These are phyloP conservation scores for Sebastes vulpes DNA, from an alignment of 2,797 vertebrate species.

Conservation along the genomic window DNA sequence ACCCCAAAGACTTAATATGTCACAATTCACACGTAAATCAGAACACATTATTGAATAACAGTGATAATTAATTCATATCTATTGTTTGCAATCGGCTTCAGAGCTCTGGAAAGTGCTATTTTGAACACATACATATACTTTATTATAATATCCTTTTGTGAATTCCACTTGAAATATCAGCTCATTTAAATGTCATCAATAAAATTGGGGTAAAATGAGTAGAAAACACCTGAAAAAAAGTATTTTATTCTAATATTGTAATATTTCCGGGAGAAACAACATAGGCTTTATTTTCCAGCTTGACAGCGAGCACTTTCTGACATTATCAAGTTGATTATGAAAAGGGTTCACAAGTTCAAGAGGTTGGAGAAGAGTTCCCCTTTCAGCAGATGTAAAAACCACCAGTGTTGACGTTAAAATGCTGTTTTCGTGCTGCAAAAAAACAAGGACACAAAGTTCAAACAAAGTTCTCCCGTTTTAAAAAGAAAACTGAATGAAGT, in stretches of 20 bases:
- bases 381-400: conserved; percentile 31
- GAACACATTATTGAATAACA: background rate
- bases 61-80: background rate
- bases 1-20: background rate
- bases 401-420: conserved; percentile 10
- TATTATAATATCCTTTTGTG: background rate
- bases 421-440: conserved; percentile 10
- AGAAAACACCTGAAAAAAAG: background rate
- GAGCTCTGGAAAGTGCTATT: background rate
- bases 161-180: background rate
- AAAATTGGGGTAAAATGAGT: background rate
- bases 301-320: conserved; percentile 27
- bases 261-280: background rate
- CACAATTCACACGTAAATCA: background rate
- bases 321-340: conserved; percentile 49
- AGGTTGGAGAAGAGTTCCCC: conserved; percentile 36
- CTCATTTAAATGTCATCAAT: background rate
- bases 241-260: background rate
- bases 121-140: background rate
- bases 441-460: conserved; percentile 48
- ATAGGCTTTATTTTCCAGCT: background rate
- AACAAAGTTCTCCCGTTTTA: conserved; percentile 38
- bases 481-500: background rate
- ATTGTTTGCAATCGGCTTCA: background rate
- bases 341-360: conserved; percentile 51